A percentile compares a stretch with the other conserved stretches of the same genome.
Evolutionary conservation across 2,888 invertebrate genomes (phyloP).

Genomic region (Fabriciana adippe): DNA sequence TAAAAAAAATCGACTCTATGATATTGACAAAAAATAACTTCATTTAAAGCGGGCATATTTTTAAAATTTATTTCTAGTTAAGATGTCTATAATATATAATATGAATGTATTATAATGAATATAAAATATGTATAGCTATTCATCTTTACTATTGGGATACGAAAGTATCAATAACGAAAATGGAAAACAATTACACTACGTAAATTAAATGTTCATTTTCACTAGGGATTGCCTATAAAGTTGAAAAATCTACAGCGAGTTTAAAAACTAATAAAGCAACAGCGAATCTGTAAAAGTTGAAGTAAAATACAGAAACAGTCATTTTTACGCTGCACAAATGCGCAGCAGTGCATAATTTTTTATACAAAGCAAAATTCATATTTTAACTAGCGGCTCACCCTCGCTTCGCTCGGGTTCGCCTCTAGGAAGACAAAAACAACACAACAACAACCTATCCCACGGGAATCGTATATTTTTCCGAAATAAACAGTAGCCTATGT

Average conservation of each 20-base stretch:
- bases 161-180: conserved; percentile 10
- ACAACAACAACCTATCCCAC: too few relatives aligned
- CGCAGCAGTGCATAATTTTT: conserved; percentile 14
- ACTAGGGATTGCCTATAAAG: conserved; percentile 16
- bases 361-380: conserved; percentile 16
- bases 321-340: conserved; percentile 18
- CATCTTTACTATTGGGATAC: conserved; percentile 5
- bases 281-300: conserved; percentile 22
- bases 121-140: not conserved
- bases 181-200: conserved; percentile 10
- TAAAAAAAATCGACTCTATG: too few relatives aligned
- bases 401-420: too few relatives aligned
- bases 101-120: too few relatives aligned
- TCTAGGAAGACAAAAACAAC: too few relatives aligned
- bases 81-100: too few relatives aligned
- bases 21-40: too few relatives aligned
- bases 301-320: conserved; percentile 19
- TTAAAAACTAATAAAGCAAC: conserved; percentile 25
- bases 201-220: conserved; percentile 23
- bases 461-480: too few relatives aligned
- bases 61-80: too few relatives aligned
- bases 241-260: conserved; percentile 24
- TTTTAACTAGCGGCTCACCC: not conserved
- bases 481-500: too few relatives aligned
- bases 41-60: too few relatives aligned